Base-by-base conservation (phyloP, 2,888 invertebrate species). In the Hofmannophila pseudospretella region DNA sequence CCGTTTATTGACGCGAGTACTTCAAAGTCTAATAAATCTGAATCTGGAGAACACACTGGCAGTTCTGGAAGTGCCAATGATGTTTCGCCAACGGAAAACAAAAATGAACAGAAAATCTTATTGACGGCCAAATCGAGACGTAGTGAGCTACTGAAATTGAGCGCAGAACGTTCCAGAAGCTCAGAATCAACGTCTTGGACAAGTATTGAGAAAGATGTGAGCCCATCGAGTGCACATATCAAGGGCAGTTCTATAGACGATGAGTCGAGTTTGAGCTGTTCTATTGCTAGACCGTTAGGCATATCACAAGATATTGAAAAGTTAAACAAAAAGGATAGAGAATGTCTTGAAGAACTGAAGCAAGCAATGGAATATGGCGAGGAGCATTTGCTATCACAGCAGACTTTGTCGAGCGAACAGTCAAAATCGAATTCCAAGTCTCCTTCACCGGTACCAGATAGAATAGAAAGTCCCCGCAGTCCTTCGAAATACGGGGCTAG, bases 111-210 rank as follows among this genome's bases (percentile, higher is more conserved):
- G 28, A 79, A 65, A 53, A 50, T 59, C n/a, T 62, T 86, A 36
- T 52, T 86, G 25, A 75, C 85, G 11, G 84, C 89, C 0, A 88
- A 87, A 47, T 84, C 79, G 2, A 85, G 81, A 55, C 80, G 88
- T 36, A 81, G 80, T 43, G 90, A 90, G 54, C 61, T 90, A 30
- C 70, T 91, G 2, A 92, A 93, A 58, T 71, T 92, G 13, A 93
- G 92, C 49, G 90, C 92, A 1, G 94, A 94, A 63, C 91, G 93
- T 41, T 94, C 94, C 1, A 88, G 91, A 49, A 94, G 94, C 54
- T 94, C 94, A 1, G 94, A 94, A 58, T 92, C 92, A 0, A 91
- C 90, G 20, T 94, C 94, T 0, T 94, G 93, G 93, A 94, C 94
- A 0, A 93, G 92, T 54, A 91, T 92, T n/a, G 93, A 93, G 63